These are phyloP conservation scores for Grapholita molesta DNA, from an alignment of 1,140 invertebrate genomes.

Conservation along the genomic window DNA sequence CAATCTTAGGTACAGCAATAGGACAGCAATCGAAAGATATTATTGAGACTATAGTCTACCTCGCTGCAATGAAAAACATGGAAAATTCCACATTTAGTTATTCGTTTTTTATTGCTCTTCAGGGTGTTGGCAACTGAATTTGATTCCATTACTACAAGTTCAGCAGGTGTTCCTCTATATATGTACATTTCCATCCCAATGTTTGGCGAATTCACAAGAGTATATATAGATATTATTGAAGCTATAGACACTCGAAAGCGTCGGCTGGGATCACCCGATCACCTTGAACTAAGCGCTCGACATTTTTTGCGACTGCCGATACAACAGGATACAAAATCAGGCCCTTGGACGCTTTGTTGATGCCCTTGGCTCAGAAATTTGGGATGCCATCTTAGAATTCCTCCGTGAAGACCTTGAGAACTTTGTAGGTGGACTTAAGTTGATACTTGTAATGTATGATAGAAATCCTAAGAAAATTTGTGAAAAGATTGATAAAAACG, in stretches of 20 bases:
- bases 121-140: too few relatives aligned
- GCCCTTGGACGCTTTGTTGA: slow-evolving; percentile 59
- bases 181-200: background rate
- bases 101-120: too few relatives aligned
- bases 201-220: background rate
- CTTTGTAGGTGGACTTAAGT: background rate
- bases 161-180: too few relatives aligned
- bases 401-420: background rate
- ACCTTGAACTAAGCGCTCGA: slow-evolving; percentile 71
- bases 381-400: slow-evolving; percentile 34
- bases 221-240: slow-evolving; percentile 13
- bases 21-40: too few relatives aligned
- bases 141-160: too few relatives aligned
- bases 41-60: too few relatives aligned
- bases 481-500: too few relatives aligned
- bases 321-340: slow-evolving; percentile 64
- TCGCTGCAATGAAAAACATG: background rate
- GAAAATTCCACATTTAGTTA: too few relatives aligned
- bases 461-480: too few relatives aligned
- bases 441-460: too few relatives aligned
- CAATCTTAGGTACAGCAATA: too few relatives aligned
- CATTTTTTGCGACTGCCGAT: slow-evolving; percentile 62
- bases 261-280: slow-evolving; percentile 59
- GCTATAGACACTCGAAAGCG: slow-evolving; percentile 36
- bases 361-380: slow-evolving; percentile 61